These are phyloP conservation scores for Mystacornis crossleyi DNA, from an alignment of 2,113 vertebrate genomes.

Conservation along the genomic window DNA sequence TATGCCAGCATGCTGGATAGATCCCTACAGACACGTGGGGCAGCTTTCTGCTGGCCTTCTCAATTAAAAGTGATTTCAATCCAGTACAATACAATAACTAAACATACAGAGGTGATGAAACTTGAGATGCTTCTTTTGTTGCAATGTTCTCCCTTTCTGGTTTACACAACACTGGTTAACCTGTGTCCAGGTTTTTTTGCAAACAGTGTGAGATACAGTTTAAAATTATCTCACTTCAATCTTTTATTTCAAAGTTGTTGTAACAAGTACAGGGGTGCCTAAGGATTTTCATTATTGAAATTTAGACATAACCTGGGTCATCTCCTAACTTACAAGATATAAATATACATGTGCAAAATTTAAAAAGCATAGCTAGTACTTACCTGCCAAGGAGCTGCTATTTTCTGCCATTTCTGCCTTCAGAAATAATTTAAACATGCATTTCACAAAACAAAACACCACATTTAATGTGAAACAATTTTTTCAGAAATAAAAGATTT, in stretches of 20 bases:
- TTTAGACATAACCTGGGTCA: background rate
- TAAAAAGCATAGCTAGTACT: background rate
- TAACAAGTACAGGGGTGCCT: background rate
- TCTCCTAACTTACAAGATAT: background rate
- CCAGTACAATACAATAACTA: background rate
- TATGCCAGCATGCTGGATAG: background rate
- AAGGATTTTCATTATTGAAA: background rate
- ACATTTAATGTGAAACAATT: background rate
- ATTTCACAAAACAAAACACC: background rate
- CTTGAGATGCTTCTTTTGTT: background rate
- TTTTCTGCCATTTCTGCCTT: background rate
- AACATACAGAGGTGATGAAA: background rate
- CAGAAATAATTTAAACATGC: background rate
- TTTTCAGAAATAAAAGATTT: background rate
- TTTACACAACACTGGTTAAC: background rate
- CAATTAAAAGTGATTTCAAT: background rate
- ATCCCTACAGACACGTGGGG: background rate
- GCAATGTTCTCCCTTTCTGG: background rate
- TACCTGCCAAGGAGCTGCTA: background rate
- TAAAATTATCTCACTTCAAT: background rate
- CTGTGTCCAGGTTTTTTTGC: rapidly evolving
- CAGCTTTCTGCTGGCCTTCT: background rate
- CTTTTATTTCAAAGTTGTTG: background rate
- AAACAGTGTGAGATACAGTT: background rate
- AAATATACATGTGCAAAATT: background rate